Base-by-base conservation (phyloP, 2,888 invertebrate species). In the Patella ulyssiponensis region DNA sequence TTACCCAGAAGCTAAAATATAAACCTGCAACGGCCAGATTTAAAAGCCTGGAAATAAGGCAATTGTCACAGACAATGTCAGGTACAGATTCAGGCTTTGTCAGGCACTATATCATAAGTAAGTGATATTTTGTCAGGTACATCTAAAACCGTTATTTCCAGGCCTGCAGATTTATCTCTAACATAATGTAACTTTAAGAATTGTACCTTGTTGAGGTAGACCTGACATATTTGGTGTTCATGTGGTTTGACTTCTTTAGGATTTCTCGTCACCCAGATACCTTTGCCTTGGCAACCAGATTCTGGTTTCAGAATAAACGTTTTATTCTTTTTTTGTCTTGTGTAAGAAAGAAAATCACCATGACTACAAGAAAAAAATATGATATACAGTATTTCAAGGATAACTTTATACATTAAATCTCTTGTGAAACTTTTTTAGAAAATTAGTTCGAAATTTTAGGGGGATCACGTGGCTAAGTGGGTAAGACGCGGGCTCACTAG, bases 241-340 rank as follows among this genome's bases (percentile, higher is more conserved):
- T 91, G 90, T 7, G 96, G 94, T 88, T 95, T 95, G 81, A 97
- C 93, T 77, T 95, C 96, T 89, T 96, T 95, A 71, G 96, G 93
- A 80, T 94, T 95, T 81, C 95, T 95, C 0, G 97, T 96, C 70
- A 98, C 93, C 91, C 95, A 96, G 85, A 98, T 98, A 0, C 97
- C 97, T 71, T 95, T 94, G 0, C 98, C 97, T 92, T 97, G 96
- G 87, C 97, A 96, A 0, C 97, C 97, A 80, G 95, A 95, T 88
- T 97, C 97, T 0, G 98, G 97, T 92, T 98, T 98, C 81, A 97
- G 93, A 80, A 98, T 98, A 88, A 95, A 97, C 93, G 95, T 88
- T 94, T 94, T 81, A 93, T 93, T 92, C 94, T 95, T 90, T 94
- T 94, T 90, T 94, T 96, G 84, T 93, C 94, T 78, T 94, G 92